Evolutionary conservation across 2,888 invertebrate genomes (phyloP), one percentile per base, ranked within the genome.

Genomic region (Ceramica pisi): DNA sequence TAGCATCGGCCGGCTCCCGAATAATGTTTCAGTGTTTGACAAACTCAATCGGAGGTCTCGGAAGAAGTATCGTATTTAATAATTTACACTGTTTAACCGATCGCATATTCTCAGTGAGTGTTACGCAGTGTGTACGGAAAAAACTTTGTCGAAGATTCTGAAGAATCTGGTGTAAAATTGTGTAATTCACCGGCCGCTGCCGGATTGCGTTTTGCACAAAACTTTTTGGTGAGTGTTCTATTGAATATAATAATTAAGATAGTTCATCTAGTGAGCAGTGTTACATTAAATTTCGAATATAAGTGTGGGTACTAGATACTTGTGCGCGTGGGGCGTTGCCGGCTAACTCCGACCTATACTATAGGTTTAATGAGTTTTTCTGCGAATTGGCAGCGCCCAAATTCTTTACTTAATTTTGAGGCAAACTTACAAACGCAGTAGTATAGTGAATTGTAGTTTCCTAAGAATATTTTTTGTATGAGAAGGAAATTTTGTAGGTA

Each of bases 71-170:
- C 92, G 92, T 93, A 90, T 91, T 93, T 92, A 94, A 93, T 93
- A 95, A 94, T 95, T 93, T 95, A 94, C 95, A 94, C 94, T 94
- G 94, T 95, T 93, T 92, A 94, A 93, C 93, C 93, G 93, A 93
- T 92, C 94, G 94, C 95, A 95, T 95, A 95, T 95, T 95, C 93
- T 95, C 95, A 96, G 96, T 96, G 96, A 95, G 95, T 96, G 96
- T 96, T 92, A 95, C 96, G 92, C 96, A 96, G 95, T 96, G 96
- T 94, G 96, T 96, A 94, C 94, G 96, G 90, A 96, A 96, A 96
- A 96, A 96, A 96, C 96, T 96, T 96, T 93, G 93, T 95, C 95
- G 95, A 94, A 95, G 95, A 96, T 96, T 96, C 94, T 96, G 94
- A 96, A 96, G 94, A 95, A 94, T 95, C 94, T 95, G 94, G 95